Conservation (phyloP, 2,113 vertebrate species). For the Pitta sordida region DNA sequence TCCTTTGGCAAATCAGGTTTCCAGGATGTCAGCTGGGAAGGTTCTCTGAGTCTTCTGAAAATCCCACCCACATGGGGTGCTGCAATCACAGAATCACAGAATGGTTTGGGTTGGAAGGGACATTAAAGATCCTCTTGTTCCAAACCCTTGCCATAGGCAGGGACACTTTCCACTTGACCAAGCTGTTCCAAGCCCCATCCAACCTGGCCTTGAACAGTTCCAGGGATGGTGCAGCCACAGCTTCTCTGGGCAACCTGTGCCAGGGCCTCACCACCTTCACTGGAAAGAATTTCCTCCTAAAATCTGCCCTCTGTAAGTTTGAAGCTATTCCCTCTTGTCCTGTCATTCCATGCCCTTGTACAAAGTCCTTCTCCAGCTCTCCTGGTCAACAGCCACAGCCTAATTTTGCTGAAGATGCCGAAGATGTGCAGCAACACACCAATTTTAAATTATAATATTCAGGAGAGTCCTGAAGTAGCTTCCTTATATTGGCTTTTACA, state of each 20-base stretch:
- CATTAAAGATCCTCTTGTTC: neutral
- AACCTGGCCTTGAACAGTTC: neutral
- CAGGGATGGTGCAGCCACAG: neutral
- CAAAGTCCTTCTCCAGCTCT: neutral
- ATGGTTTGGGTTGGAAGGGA: neutral
- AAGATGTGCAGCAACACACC: neutral
- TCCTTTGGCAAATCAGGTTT: neutral
- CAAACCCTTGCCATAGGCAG: neutral
- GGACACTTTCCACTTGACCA: neutral
- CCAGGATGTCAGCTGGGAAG: neutral
- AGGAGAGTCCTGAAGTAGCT: neutral
- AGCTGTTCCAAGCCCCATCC: neutral
- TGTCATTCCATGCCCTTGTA: neutral
- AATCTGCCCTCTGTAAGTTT: neutral
- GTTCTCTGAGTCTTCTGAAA: neutral
- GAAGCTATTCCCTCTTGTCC: neutral
- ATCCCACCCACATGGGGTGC: too few species aligned
- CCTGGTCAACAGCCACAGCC: neutral
- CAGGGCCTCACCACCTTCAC: neutral
- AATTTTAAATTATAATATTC: neutral
- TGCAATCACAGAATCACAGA: neutral
- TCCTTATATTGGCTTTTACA: neutral
- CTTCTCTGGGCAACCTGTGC: neutral
- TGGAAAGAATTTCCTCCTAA: neutral
- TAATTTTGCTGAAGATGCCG: neutral